Base-by-base conservation (phyloP, 2,888 invertebrate species). In the Yponomeuta sedellus region DNA sequence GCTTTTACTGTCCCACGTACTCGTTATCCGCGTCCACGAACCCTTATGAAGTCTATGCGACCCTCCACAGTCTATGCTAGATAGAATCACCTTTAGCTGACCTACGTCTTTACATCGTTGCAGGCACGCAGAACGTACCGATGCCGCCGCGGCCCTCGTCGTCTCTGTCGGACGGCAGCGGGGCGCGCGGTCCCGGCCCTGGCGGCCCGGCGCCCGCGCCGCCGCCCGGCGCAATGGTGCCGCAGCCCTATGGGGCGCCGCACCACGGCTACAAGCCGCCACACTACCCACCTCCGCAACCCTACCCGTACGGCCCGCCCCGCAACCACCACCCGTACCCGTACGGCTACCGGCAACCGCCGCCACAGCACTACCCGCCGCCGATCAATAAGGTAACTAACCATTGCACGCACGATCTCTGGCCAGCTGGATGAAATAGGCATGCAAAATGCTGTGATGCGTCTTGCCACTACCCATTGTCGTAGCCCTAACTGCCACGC, bases 141-240 rank as follows among this genome's bases (percentile, higher is more conserved):
- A 97, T 98, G 96, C 97, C 98, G 86, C 97, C 97, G 84, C 95
- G 98, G 84, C 98, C 98, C 87, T 96, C 97, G 79, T 97, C 97
- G 87, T 92, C 94, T 91, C 84, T 95, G 92, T 86, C 89, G 73
- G 91, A 86, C 86, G 93, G 92, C 89, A 86, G 86, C 82, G 91
- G 87, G 71, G 81, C 82, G 74, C 77, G 78, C 77, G 67, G 76
- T 78, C 77, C 67, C 80, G 82, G 69, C 75, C 81, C 69, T 78
- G 75, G 68, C 61, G 74, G 78, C 66, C 79, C 82, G 68, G 76
- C 82, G 72, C 80, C 81, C 70, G 72, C 81, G 70, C 78, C 81
- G 67, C 88, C 87, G 66, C 86, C 88, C 67, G 87, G 83, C 69
- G 82, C 85, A 28, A 82, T 87, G 85, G 83, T 83, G 66, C 82